Evolutionary conservation across 2,888 invertebrate species (phyloP).

Genomic region (Silvanus unidentatus): DNA sequence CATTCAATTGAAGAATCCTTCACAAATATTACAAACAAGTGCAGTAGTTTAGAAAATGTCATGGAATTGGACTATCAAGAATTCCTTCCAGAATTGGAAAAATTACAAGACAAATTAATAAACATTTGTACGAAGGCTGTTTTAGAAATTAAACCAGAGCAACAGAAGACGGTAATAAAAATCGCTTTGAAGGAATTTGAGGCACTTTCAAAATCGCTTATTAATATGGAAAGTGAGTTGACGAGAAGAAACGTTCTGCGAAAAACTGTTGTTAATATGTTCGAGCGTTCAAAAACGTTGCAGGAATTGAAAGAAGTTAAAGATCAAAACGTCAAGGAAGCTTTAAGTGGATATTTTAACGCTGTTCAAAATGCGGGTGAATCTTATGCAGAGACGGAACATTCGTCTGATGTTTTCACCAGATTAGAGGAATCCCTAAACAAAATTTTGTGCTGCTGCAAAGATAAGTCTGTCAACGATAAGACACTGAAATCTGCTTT

Average conservation of each 20-base stretch:
- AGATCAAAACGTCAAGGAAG: too few species aligned
- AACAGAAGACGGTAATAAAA: constrained; percentile 35
- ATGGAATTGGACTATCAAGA: constrained; percentile 24
- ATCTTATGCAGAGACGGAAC: too few species aligned
- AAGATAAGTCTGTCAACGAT: not conserved
- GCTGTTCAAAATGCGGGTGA: too few species aligned
- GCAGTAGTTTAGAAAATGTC: constrained; percentile 11
- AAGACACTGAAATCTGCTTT: not conserved
- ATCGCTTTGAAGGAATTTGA: constrained; percentile 37
- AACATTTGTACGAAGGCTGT: constrained; percentile 40
- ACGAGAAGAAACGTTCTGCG: constrained; percentile 22
- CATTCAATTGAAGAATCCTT: constrained; percentile 26
- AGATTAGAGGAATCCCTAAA: not conserved
- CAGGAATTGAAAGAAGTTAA: constrained; percentile 1
- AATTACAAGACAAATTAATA: constrained; percentile 39
- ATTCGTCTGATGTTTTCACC: not conserved
- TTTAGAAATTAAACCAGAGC: constrained; percentile 23
- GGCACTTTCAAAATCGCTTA: constrained; percentile 37
- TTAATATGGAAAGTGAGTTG: constrained; percentile 34
- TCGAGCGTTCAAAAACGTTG: constrained; percentile 10
- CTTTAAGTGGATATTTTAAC: too few species aligned
- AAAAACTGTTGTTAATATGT: constrained; percentile 18
- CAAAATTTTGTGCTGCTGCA: not conserved
- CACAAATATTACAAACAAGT: constrained; percentile 29
- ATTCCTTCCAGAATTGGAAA: constrained; percentile 32